Conservation (phyloP, 2,888 invertebrate species). For the Leptopterna dolabrata region DNA sequence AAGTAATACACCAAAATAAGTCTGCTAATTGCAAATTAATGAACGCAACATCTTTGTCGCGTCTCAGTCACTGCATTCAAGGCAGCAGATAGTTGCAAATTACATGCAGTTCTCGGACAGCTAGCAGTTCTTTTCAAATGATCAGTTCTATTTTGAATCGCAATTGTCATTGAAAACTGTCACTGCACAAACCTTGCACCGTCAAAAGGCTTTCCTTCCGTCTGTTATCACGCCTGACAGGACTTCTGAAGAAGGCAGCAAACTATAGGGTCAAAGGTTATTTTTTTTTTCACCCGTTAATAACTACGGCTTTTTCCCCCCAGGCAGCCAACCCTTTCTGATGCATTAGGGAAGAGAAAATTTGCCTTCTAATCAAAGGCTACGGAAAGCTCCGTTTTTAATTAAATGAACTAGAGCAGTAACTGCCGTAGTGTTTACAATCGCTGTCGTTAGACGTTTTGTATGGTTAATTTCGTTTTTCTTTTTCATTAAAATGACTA, state of each 20-base stretch:
- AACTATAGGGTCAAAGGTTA: not conserved
- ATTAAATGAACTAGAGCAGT: not conserved
- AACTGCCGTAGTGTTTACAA: not conserved
- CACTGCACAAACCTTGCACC: not conserved
- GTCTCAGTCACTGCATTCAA: too few relatives aligned
- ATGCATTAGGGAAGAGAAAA: not conserved
- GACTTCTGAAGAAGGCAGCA: not conserved
- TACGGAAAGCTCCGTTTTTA: not conserved
- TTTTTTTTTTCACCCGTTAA: not conserved
- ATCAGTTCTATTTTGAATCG: not conserved
- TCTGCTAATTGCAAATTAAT: too few relatives aligned
- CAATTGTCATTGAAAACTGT: not conserved
- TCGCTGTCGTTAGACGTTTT: not conserved
- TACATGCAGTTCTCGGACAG: too few relatives aligned
- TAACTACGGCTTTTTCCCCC: not conserved
- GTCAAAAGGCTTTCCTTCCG: not conserved
- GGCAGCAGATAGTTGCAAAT: too few relatives aligned
- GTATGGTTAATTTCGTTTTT: not conserved
- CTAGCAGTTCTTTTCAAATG: too few relatives aligned
- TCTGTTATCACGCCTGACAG: not conserved
- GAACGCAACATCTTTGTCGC: too few relatives aligned
- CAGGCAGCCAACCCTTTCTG: not conserved
- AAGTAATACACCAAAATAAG: too few relatives aligned
- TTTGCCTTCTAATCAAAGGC: slow-evolving; percentile 7
- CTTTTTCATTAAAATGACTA: too few relatives aligned